These are phyloP conservation scores for Parnassius smintheus DNA, from an alignment of 2,888 invertebrate genomes.

Conservation along the genomic window DNA sequence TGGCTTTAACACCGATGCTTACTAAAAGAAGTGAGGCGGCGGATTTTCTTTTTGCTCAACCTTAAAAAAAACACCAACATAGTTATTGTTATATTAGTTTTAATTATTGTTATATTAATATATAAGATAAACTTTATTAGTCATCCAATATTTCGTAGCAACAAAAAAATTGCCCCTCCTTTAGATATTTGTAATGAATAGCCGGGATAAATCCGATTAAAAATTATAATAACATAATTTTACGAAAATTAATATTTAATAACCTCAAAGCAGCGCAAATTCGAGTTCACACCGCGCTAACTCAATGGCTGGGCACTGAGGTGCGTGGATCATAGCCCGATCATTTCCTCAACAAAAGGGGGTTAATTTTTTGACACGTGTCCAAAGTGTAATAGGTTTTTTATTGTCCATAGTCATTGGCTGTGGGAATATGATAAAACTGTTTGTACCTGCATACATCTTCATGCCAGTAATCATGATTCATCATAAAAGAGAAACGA, in stretches of 20 bases:
- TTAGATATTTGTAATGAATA: neutral
- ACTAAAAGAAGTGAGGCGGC: too few relatives aligned
- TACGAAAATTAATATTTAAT: slow-evolving; percentile 10
- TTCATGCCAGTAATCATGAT: neutral
- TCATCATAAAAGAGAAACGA: too few relatives aligned
- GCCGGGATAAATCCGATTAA: slow-evolving; percentile 19
- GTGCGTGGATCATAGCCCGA: slow-evolving; percentile 19
- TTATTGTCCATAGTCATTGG: slow-evolving; percentile 46
- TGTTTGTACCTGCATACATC: slow-evolving; percentile 12
- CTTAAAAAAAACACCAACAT: too few relatives aligned
- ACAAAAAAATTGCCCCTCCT: neutral
- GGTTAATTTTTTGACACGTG: slow-evolving; percentile 49
- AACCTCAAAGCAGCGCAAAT: slow-evolving; percentile 2
- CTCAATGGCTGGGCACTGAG: slow-evolving; percentile 1
- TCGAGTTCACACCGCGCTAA: slow-evolving; percentile 11
- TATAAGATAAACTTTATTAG: too few relatives aligned
- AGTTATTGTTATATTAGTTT: too few relatives aligned
- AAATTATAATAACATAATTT: slow-evolving; percentile 17
- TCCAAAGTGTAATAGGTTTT: slow-evolving; percentile 47
- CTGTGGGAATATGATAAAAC: slow-evolving; percentile 47
- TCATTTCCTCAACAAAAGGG: slow-evolving; percentile 18
- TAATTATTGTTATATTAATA: too few relatives aligned
- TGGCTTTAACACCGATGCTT: too few relatives aligned
- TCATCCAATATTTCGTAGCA: too few relatives aligned
- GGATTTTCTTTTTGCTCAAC: too few relatives aligned